Evolutionary conservation across 2,797 vertebrate species (phyloP).

Genomic region (Pantherophis vulpinus): DNA sequence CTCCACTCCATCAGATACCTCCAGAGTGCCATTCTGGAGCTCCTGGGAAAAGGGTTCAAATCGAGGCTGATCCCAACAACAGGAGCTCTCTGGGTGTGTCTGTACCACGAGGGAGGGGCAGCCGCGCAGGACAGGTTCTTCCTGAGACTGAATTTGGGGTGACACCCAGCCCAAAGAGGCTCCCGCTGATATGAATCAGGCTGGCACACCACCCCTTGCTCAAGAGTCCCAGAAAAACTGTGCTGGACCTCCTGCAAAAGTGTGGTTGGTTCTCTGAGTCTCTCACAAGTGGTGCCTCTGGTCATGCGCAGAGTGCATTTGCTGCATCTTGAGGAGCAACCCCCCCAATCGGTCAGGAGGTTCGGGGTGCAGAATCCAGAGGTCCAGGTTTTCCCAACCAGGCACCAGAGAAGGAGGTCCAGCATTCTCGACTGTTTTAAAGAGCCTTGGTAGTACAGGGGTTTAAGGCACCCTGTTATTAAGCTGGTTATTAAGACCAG

Average conservation of each 20-base stretch:
- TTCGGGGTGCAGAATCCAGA: background rate
- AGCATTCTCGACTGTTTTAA: background rate
- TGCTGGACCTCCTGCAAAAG: background rate
- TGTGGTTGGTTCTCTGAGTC: background rate
- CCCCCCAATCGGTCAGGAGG: accelerated
- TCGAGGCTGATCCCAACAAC: too few species aligned
- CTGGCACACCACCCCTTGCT: background rate
- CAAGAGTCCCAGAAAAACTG: background rate
- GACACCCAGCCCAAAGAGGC: background rate
- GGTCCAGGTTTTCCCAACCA: background rate
- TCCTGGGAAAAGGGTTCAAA: background rate
- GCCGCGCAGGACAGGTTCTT: background rate
- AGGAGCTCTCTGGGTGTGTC: background rate
- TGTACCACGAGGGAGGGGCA: background rate
- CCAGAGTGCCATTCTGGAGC: background rate
- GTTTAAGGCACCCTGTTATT: too few species aligned
- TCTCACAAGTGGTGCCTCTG: background rate
- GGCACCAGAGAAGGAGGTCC: too few species aligned
- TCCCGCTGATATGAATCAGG: background rate
- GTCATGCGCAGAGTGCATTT: background rate
- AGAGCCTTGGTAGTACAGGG: too few species aligned
- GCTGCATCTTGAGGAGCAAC: background rate
- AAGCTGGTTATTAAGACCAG: too few species aligned
- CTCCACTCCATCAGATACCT: background rate
- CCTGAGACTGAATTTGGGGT: background rate